A percentile compares a stretch with the other conserved stretches of the same genome.
phyloP scores from a whole-genome alignment of 2,888 invertebrate genomes.

The Minunthozetes semirufus region DNA sequence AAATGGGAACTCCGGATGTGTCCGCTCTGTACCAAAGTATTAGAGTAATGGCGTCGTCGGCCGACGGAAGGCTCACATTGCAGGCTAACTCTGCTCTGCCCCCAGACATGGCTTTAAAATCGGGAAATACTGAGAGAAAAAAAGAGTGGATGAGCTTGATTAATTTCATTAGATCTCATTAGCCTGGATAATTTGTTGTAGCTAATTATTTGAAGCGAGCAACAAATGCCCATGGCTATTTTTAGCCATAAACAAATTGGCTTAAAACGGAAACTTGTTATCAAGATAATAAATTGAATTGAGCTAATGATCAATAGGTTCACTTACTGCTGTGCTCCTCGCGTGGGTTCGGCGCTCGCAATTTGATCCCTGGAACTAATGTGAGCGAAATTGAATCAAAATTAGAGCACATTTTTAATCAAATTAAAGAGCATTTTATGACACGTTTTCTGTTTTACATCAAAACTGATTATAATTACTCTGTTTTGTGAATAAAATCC shows the following conservation, averaged over 20 bases:
- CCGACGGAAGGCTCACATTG: constrained; percentile 39
- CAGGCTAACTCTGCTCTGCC: constrained; percentile 62
- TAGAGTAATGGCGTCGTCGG: constrained; percentile 38
- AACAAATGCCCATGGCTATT: too few species aligned
- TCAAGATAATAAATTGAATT: neutral
- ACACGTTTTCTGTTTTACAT: too few species aligned
- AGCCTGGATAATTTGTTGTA: too few species aligned
- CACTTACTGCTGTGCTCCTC: neutral
- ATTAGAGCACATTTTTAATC: too few species aligned
- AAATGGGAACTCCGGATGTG: constrained; percentile 38
- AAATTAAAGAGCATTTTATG: too few species aligned
- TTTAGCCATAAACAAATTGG: neutral
- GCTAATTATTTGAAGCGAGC: too few species aligned
- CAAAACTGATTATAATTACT: too few species aligned
- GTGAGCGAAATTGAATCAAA: too few species aligned
- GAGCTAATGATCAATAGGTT: neutral
- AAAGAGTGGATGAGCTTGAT: too few species aligned
- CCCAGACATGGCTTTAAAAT: constrained; percentile 58
- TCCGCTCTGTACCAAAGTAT: constrained; percentile 40
- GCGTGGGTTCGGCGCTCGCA: neutral
- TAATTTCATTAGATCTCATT: too few species aligned
- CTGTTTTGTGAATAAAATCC: too few species aligned
- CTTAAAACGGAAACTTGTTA: neutral
- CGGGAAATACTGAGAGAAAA: constrained; percentile 23
- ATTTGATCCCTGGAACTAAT: neutral